Evolutionary conservation across 1,140 invertebrate species (phyloP), one percentile per base, ranked within the genome.

Genomic region (Eurosta solidaginis): DNA sequence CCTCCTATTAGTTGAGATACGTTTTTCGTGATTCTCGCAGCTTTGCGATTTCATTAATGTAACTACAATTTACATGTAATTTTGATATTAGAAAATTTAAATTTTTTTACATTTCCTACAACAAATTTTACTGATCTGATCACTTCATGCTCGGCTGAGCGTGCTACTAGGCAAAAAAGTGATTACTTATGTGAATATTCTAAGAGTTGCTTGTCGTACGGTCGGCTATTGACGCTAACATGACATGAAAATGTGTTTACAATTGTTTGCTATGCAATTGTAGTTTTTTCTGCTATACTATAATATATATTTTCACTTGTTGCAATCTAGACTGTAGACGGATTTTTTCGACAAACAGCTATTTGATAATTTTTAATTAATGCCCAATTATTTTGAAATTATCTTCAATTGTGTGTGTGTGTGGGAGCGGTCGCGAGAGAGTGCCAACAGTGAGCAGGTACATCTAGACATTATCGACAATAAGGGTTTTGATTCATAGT

Each of bases 311-410:
- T 68, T 68, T 68, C 40, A n/a, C 33, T 68, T 68, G 33, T 68
- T 40, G 59, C 9, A 68, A 68, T 68, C 40, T 22, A 52, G 40
- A 52, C 20, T 22, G 4, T 6, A 52, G 4, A 52, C 20, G 9
- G 49, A 52, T 14, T 40, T 68, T 68, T 40, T 14, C 17, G 17
- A 42, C n/a, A 68, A 40, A 40, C 59, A 68, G 33, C 59, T 33
- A 68, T 20, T 29, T 68, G 59, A 68, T 68, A 40, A 68, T 33
- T 22, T 68, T 17, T 68, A 68, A 68, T 68, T 68, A 40, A 68
- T 68, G 59, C 17, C n/a, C 59, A 68, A 68, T 68, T 68, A 68
- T 68, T 68, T 68, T 40, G 20, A 40, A 68, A 68, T 68, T 68
- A 68, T 33, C 17, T 9, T 29, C 33, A 22, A 9, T 40, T 68